phyloP scores from a whole-genome alignment of 1,140 invertebrate genomes.

The Pseudomyrmex pallidus region DNA sequence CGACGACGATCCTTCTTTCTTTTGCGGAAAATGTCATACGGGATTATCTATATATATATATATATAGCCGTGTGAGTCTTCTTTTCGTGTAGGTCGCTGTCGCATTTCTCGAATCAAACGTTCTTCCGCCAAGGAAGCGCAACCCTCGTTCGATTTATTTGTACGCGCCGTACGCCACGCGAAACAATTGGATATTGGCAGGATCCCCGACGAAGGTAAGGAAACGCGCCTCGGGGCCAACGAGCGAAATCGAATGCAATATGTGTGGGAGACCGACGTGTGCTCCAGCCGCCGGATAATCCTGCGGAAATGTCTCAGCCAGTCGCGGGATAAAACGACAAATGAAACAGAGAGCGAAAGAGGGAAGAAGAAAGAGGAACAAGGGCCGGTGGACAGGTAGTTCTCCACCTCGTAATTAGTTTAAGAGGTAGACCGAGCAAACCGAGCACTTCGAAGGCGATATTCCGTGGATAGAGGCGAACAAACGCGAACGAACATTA shows the following conservation, averaged over 20 bases:
- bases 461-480: slow-evolving; percentile 46
- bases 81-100: too few species aligned
- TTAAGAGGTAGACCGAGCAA: slow-evolving; percentile 47
- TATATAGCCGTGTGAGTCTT: too few species aligned
- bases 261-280: slow-evolving; percentile 12
- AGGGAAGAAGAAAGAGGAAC: background rate
- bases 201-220: slow-evolving; percentile 5
- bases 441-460: slow-evolving; percentile 39
- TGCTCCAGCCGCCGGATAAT: slow-evolving; percentile 27
- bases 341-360: slow-evolving; percentile 14
- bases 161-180: slow-evolving; percentile 6
- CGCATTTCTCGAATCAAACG: slow-evolving; percentile 17
- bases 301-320: slow-evolving; percentile 21
- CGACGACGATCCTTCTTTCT: background rate
- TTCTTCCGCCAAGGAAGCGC: slow-evolving; percentile 2
- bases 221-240: slow-evolving; percentile 12
- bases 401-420: slow-evolving; percentile 55
- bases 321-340: background rate
- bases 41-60: background rate
- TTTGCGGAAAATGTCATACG: background rate
- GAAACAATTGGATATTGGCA: slow-evolving; percentile 47
- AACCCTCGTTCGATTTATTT: slow-evolving; percentile 12
- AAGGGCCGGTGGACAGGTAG: background rate
- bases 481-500: slow-evolving; percentile 27
- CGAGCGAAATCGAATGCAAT: slow-evolving; percentile 24